These are phyloP conservation scores for Mesitornis unicolor DNA, from an alignment of 2,113 vertebrate species.

Conservation along the genomic window DNA sequence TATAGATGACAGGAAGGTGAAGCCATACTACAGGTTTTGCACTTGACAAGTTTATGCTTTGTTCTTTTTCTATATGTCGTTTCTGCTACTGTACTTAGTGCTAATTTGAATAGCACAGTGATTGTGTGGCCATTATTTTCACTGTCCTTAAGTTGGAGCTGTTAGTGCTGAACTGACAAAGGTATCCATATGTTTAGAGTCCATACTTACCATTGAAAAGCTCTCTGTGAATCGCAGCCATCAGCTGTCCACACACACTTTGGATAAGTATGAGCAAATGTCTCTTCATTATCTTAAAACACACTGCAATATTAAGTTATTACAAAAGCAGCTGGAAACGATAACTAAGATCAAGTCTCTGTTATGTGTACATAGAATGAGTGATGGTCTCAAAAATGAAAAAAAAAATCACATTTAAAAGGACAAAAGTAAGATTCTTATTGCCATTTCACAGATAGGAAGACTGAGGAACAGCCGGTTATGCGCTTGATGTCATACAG, in stretches of 20 bases:
- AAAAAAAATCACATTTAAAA: not conserved
- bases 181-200: not conserved
- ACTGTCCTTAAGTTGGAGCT: not conserved
- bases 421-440: not conserved
- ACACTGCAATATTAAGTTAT: not conserved
- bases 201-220: not conserved
- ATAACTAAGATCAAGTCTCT: not conserved
- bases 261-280: not conserved
- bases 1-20: not conserved
- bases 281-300: not conserved
- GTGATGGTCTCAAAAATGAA: not conserved
- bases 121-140: not conserved
- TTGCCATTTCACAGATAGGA: not conserved
- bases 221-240: not conserved
- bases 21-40: not conserved
- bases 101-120: not conserved
- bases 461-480: not conserved
- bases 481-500: not conserved
- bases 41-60: not conserved
- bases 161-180: not conserved
- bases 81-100: not conserved
- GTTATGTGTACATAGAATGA: not conserved
- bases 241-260: not conserved
- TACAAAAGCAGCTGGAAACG: not conserved
- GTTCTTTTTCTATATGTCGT: not conserved